Conservation (phyloP, 2,797 vertebrate genomes). For the Schizopygopsis pylzovi region DNA sequence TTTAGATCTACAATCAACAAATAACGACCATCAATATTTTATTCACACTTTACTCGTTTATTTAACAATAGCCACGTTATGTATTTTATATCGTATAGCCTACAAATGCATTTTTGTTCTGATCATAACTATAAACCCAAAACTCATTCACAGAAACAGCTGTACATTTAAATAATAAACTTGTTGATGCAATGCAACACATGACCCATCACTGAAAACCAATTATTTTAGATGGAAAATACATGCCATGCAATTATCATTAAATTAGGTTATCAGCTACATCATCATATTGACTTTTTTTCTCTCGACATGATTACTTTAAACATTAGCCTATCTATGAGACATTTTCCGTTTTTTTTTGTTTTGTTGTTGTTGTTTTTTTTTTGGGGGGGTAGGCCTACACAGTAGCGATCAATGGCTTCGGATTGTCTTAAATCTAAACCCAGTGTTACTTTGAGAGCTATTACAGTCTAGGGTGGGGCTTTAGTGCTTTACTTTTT, state of each 20-base stretch:
- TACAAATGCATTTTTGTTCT: not conserved
- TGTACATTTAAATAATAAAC: constrained; percentile 14
- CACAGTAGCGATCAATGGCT: constrained; percentile 25
- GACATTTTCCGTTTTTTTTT: not conserved
- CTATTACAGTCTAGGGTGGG: constrained; percentile 56
- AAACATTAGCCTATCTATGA: not conserved
- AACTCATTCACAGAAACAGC: not conserved
- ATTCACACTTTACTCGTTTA: not conserved
- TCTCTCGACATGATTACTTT: constrained; percentile 18
- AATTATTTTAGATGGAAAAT: constrained; percentile 35
- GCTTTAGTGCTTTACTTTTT: constrained; percentile 61
- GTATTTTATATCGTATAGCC: not conserved
- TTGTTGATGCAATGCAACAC: constrained; percentile 30
- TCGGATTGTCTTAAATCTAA: constrained; percentile 43
- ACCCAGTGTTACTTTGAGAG: constrained; percentile 45
- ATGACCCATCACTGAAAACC: constrained; percentile 26
- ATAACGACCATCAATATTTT: not conserved
- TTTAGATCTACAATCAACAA: not conserved
- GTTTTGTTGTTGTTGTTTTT: too few species aligned
- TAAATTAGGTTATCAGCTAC: constrained; percentile 32
- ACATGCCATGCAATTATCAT: constrained; percentile 10
- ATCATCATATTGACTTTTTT: constrained; percentile 20
- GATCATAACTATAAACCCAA: not conserved
- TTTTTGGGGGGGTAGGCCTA: too few species aligned
- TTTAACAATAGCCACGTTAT: not conserved